Conservation (phyloP, 1,140 invertebrate genomes). For the Temnothorax curvispinosus region DNA sequence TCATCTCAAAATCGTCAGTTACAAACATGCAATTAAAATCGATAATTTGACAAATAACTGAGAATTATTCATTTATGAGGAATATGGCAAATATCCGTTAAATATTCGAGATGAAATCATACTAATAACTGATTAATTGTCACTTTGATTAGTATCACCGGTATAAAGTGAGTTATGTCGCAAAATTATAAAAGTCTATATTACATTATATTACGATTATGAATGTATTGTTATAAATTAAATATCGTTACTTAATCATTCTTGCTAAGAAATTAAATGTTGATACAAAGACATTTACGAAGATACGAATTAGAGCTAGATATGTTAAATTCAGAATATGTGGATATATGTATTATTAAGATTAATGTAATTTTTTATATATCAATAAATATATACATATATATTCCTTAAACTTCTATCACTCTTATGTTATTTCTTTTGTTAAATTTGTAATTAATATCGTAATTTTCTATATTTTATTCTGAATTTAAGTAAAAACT, state of each 20-base stretch:
- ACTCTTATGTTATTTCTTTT: not conserved
- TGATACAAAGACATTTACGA: not conserved
- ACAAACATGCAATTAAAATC: not conserved
- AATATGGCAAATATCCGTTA: not conserved
- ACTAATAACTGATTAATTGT: not conserved
- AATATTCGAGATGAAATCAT: not conserved
- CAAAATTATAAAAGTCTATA: not conserved
- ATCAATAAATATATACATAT: not conserved
- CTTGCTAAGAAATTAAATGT: not conserved
- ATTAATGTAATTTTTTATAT: not conserved
- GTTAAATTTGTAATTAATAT: not conserved
- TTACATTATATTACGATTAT: not conserved
- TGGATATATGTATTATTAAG: not conserved
- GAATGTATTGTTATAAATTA: not conserved
- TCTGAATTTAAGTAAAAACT: not conserved
- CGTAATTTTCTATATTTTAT: not conserved
- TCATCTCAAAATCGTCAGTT: not conserved
- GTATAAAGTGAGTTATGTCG: not conserved
- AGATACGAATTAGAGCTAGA: not conserved
- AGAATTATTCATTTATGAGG: not conserved
- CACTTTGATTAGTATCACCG: not conserved
- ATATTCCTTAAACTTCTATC: not conserved
- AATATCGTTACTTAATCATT: not conserved
- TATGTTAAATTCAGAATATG: not conserved
- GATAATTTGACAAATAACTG: not conserved